Conservation (phyloP, 2,113 vertebrate species). For the Cephalophus harveyi region DNA sequence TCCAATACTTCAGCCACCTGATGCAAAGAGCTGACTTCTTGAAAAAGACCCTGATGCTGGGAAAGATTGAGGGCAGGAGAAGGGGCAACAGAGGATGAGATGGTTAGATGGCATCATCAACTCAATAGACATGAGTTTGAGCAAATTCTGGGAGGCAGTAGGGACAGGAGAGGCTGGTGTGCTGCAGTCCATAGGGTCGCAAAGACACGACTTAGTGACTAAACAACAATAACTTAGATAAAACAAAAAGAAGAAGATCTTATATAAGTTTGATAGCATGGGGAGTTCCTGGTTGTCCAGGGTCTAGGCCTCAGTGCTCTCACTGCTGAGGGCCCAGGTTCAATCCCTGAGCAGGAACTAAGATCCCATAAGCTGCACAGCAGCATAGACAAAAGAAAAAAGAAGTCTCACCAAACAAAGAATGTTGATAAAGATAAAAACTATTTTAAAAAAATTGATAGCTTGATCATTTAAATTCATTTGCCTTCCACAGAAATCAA, state of each 20-base stretch:
- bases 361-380: background rate
- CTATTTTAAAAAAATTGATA: background rate
- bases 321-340: background rate
- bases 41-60: background rate
- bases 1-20: background rate
- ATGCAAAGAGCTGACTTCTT: background rate
- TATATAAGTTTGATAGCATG: background rate
- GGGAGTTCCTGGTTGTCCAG: background rate
- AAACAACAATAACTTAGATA: background rate
- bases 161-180: background rate
- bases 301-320: background rate
- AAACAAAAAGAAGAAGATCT: background rate
- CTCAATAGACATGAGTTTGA: background rate
- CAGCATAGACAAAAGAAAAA: accelerated
- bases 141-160: background rate
- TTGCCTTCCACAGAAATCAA: background rate
- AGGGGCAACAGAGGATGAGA: background rate
- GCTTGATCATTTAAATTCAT: background rate
- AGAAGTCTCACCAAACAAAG: background rate
- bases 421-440: background rate
- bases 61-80: background rate
- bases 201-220: background rate
- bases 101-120: background rate
- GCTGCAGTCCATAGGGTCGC: background rate
- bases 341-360: background rate